A percentile compares a stretch with the other conserved stretches of the same genome.
Conservation (phyloP, 2,797 vertebrate species). For the Astyanax mexicanus region DNA sequence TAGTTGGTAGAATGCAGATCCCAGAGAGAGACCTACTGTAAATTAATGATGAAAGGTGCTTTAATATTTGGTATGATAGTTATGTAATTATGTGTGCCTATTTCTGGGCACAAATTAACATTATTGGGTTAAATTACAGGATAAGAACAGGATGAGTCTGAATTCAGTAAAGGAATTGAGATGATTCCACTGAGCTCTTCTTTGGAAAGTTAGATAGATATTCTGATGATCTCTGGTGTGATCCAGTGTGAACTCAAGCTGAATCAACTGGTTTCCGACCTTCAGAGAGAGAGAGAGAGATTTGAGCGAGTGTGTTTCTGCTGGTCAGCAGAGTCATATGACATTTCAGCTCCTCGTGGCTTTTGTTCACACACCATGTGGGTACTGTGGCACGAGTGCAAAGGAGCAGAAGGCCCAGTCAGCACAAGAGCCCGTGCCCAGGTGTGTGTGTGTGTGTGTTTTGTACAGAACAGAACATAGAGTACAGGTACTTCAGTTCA, state of each 20-base stretch:
- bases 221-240: slow-evolving; percentile 4
- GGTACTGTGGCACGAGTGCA: slow-evolving; percentile 24
- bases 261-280: slow-evolving; percentile 10
- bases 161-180: background rate
- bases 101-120: too few species aligned
- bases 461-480: slow-evolving; percentile 3
- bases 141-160: background rate
- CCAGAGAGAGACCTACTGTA: too few species aligned
- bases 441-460: slow-evolving; percentile 11
- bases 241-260: background rate
- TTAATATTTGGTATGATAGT: too few species aligned
- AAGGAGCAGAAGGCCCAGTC: slow-evolving; percentile 51
- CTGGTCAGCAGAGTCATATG: slow-evolving; percentile 52
- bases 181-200: background rate
- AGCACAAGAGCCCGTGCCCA: slow-evolving; percentile 9
- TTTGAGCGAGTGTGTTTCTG: slow-evolving; percentile 18
- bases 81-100: too few species aligned
- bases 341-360: slow-evolving; percentile 44
- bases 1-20: too few species aligned
- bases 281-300: slow-evolving; percentile 17
- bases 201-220: background rate
- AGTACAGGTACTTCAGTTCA: too few species aligned
- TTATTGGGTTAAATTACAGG: too few species aligned
- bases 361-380: slow-evolving; percentile 45
- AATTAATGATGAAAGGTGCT: too few species aligned